These are phyloP conservation scores for Sorex araneus DNA, from an alignment of 2,113 vertebrate genomes.

Conservation along the genomic window DNA sequence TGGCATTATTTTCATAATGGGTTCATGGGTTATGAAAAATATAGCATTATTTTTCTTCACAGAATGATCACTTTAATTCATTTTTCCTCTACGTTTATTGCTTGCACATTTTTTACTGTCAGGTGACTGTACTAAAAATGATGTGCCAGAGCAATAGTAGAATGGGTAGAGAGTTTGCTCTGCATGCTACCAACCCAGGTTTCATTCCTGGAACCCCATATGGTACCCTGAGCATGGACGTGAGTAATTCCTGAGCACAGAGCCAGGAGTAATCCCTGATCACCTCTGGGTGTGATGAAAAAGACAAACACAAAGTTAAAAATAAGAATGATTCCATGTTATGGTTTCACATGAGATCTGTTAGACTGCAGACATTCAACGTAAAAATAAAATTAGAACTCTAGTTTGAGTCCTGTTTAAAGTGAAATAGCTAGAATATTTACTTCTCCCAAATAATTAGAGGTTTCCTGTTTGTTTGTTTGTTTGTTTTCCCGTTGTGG, in stretches of 20 bases:
- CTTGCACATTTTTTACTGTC: conserved; percentile 31
- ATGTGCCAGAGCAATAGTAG: no score
- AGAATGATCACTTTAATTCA: conserved; percentile 56
- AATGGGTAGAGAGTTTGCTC: no score
- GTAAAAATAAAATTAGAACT: conserved; percentile 73
- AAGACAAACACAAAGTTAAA: no score
- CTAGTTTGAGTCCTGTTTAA: conserved; percentile 58
- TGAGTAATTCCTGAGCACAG: no score
- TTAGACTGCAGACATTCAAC: conserved; percentile 64
- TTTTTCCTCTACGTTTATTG: conserved; percentile 50
- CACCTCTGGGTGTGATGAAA: no score
- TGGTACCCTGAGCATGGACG: no score
- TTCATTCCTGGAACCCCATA: no score
- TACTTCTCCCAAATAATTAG: conserved; percentile 49
- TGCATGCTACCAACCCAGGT: no score
- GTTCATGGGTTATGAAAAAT: no score
- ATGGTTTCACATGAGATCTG: conserved; percentile 40
- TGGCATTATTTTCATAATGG: no score
- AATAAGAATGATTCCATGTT: conserved; percentile 46
- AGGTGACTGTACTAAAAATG: conserved; percentile 66
- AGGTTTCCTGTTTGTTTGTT: conserved; percentile 49
- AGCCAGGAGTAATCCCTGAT: no score
- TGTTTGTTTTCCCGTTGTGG: background rate
- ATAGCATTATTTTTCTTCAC: conserved; percentile 44
- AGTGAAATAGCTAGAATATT: conserved; percentile 48